A percentile compares a stretch with the other conserved stretches of the same genome.
These are phyloP conservation scores for Knipowitschia caucasica DNA, from an alignment of 2,797 vertebrate genomes.

Conservation along the genomic window DNA sequence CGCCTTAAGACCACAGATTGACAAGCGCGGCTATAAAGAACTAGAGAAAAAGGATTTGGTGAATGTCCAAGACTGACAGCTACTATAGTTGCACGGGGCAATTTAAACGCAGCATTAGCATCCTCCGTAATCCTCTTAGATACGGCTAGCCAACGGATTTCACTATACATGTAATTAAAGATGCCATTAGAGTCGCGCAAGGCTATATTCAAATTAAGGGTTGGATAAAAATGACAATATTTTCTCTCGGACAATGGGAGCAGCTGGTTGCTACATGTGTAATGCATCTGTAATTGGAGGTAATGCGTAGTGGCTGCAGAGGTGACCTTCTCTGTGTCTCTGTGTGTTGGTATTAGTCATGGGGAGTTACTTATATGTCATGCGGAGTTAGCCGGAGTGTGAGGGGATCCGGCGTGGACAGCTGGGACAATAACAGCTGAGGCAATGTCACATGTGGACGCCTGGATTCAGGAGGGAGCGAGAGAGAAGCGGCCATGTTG, in stretches of 20 bases:
- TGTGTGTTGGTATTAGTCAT: conserved; percentile 4
- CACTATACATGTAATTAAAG: conserved; percentile 32
- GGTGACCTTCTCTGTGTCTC: conserved; percentile 8
- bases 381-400: not conserved
- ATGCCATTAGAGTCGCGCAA: conserved; percentile 12
- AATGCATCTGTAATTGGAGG: not conserved
- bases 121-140: conserved; percentile 48
- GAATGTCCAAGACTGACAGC: conserved; percentile 20
- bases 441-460: conserved; percentile 1
- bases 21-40: conserved; percentile 5
- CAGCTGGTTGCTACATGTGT: not conserved
- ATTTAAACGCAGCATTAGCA: conserved; percentile 27
- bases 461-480: not conserved
- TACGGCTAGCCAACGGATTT: conserved; percentile 21
- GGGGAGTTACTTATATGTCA: conserved; percentile 7
- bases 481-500: not conserved
- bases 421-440: conserved; percentile 37
- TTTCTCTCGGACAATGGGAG: not conserved
- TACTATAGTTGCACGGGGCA: conserved; percentile 13
- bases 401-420: conserved; percentile 16
- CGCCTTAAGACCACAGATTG: not conserved
- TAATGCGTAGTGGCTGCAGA: conserved; percentile 2
- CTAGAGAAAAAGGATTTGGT: conserved; percentile 20
- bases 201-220: not conserved
- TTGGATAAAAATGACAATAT: conserved; percentile 1